These are phyloP conservation scores for Erynnis tages DNA, from an alignment of 2,888 invertebrate genomes.

Conservation along the genomic window DNA sequence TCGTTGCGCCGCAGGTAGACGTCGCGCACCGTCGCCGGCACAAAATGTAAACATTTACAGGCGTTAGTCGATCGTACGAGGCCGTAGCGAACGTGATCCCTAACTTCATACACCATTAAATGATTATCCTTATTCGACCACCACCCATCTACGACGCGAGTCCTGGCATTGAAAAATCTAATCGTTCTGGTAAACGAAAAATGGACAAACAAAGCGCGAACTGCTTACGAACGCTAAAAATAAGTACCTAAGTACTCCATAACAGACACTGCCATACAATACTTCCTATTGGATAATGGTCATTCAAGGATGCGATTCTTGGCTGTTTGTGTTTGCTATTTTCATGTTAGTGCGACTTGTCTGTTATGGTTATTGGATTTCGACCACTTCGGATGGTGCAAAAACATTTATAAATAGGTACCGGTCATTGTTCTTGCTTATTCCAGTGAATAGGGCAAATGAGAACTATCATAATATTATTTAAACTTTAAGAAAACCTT, in stretches of 20 bases:
- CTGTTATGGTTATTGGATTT: too few relatives aligned
- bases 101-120: constrained; percentile 46
- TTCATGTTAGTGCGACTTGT: constrained; percentile 20
- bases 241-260: neutral
- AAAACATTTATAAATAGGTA: too few relatives aligned
- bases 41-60: constrained; percentile 81
- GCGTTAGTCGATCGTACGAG: constrained; percentile 68
- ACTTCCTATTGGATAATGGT: constrained; percentile 36
- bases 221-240: constrained; percentile 29
- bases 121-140: constrained; percentile 46
- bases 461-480: too few relatives aligned
- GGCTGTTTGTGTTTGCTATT: constrained; percentile 29
- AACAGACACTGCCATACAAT: neutral
- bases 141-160: constrained; percentile 29
- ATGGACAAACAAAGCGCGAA: constrained; percentile 10
- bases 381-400: too few relatives aligned
- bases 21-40: constrained; percentile 60
- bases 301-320: constrained; percentile 31
- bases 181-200: constrained; percentile 1
- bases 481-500: too few relatives aligned
- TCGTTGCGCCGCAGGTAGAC: constrained; percentile 48
- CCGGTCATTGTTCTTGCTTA: too few relatives aligned
- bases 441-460: too few relatives aligned
- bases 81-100: constrained; percentile 68
- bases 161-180: constrained; percentile 3